Conservation (phyloP, 2,888 invertebrate species). For the Temnothorax unifasciatus region DNA sequence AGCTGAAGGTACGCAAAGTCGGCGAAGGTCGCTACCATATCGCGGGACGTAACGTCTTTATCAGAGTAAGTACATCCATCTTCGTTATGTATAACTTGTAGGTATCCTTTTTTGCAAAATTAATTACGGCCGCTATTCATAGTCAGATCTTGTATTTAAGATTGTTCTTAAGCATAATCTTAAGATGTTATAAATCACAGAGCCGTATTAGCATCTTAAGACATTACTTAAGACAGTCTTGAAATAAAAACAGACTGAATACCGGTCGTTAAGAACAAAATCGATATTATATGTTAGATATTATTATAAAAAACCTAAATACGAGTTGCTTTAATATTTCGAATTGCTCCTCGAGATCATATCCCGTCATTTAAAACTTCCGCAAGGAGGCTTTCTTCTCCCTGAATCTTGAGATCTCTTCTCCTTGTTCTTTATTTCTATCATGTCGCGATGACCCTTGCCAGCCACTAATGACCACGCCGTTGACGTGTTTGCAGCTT, state of each 20-base stretch:
- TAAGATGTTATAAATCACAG: too few relatives aligned
- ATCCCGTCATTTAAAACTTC: background rate
- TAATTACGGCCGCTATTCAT: too few relatives aligned
- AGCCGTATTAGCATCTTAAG: too few relatives aligned
- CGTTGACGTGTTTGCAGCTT: conserved; percentile 88
- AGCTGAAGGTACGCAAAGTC: conserved; percentile 92
- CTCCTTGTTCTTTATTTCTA: conserved; percentile 2
- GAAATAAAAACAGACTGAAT: too few relatives aligned
- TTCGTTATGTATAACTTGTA: too few relatives aligned
- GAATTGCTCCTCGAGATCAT: background rate
- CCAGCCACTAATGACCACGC: conserved; percentile 59
- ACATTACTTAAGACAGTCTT: too few relatives aligned
- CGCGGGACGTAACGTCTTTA: conserved; percentile 95
- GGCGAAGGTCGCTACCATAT: conserved; percentile 96
- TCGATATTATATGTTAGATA: background rate
- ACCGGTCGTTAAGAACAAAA: background rate
- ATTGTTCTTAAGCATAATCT: too few relatives aligned
- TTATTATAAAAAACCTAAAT: background rate
- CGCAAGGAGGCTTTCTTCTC: background rate
- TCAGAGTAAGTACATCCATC: conserved; percentile 89
- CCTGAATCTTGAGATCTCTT: conserved; percentile 5
- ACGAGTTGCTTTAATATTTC: background rate
- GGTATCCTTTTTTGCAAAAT: background rate
- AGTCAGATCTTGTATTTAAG: too few relatives aligned
- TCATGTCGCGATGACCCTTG: background rate